These are phyloP conservation scores for Arenicola marina DNA, from an alignment of 2,888 invertebrate genomes.

Conservation along the genomic window DNA sequence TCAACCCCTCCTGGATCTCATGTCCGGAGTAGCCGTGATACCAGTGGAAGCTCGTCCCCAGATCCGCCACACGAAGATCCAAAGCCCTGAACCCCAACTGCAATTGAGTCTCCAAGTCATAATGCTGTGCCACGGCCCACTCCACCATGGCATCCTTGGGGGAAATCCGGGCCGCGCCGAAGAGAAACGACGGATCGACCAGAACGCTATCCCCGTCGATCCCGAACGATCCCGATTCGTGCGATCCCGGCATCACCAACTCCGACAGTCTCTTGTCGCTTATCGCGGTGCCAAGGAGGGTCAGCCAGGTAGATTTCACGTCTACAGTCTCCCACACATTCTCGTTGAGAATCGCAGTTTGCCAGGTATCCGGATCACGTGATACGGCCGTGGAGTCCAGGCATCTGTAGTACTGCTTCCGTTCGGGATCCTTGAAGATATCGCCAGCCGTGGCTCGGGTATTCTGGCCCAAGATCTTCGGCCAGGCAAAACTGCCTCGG, in stretches of 20 bases:
- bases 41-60: slow-evolving; percentile 8
- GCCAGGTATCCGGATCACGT: no score
- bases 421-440: not conserved
- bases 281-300: not conserved
- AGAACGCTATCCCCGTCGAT: not conserved
- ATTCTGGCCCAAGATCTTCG: no score
- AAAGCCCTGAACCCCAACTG: slow-evolving; percentile 5
- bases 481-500: no score
- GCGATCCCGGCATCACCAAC: slow-evolving; percentile 2
- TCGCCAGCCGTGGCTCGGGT: no score
- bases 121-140: slow-evolving; percentile 14
- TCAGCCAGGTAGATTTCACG: slow-evolving; percentile 12
- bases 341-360: no score
- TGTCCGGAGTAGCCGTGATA: slow-evolving; percentile 8
- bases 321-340: not conserved
- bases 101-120: not conserved
- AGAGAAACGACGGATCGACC: not conserved
- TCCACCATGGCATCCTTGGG: not conserved
- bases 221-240: not conserved
- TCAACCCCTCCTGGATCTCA: not conserved
- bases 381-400: no score
- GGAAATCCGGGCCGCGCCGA: not conserved
- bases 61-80: slow-evolving; percentile 15
- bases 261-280: slow-evolving; percentile 8
- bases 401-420: not conserved